Base-by-base conservation (phyloP, 2,888 invertebrate species). In the Aspidiotus destructor region DNA sequence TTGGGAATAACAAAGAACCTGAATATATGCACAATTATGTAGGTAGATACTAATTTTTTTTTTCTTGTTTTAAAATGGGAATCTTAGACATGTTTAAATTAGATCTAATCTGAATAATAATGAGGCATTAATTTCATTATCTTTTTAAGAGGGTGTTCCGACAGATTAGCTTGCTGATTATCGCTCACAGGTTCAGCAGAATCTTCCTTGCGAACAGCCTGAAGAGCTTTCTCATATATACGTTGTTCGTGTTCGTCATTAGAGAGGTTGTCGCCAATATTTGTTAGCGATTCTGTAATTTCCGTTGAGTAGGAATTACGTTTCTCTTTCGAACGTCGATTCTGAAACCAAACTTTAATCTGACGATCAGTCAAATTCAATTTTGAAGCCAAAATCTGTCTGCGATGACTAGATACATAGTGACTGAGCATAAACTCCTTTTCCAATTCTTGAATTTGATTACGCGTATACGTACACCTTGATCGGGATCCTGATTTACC, bases 321-420 rank as follows among this genome's bases (percentile, higher is more conserved):
- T 62, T 73, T 74, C 72, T 72, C 73, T 54, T 74, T 74, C 73
- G 73, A 73, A 41, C 74, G 71, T 55, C 74, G 69, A 70, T 74
- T 74, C 63, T 74, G 74, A 70, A 74, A 74, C 74, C 74, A 74
- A 57, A 74, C 73, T 68, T 73, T 74, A 11, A 74, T 65, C 55
- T 70, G 70, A 41, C 70, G 44, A n/a, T 70, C 70, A 48, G 65
- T 70, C 61, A 70, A 17, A 41, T 65, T 60, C 57, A 70, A 44
- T 55, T 60, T 60, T 13, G 65, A 61, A 15, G 70, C 70, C 17
- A 70, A 55, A 2, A 65, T 58, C 41, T 60, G 64, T 41, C 70
- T 28, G 8, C 70, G 64, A n/a, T 70, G 65, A 44, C 65, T 65
- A 17, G 70, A 63, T 42, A 70, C 64, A 65, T 70, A 70, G 10